Conservation (phyloP, 2,797 vertebrate genomes). For the Phalloptychus januarius region DNA sequence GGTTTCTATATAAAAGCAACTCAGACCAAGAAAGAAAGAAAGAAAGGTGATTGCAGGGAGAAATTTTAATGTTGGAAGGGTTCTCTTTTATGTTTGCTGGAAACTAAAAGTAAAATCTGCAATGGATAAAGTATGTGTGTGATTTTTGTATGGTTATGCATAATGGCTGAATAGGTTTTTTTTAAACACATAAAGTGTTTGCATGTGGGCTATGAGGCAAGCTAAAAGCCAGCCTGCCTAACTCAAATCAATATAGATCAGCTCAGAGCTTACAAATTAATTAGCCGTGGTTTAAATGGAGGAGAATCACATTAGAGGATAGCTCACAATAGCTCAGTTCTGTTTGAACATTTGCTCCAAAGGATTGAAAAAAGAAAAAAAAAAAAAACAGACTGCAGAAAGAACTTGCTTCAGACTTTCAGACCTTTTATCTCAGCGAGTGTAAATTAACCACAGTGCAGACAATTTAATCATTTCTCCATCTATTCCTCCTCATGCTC, state of each 20-base stretch:
- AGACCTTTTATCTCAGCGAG: constrained; percentile 34
- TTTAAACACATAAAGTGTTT: constrained; percentile 70
- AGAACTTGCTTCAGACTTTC: constrained; percentile 32
- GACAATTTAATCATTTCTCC: constrained; percentile 34
- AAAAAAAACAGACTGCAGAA: constrained; percentile 13
- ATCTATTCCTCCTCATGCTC: constrained; percentile 17
- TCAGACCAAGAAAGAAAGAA: constrained; percentile 25
- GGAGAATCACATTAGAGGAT: constrained; percentile 39
- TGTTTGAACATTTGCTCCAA: constrained; percentile 47
- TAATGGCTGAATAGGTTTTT: constrained; percentile 67
- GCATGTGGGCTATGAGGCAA: constrained; percentile 50
- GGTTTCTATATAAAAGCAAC: constrained; percentile 34
- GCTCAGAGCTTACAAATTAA: constrained; percentile 56
- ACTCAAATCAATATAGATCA: constrained; percentile 60
- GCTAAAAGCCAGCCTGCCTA: constrained; percentile 52
- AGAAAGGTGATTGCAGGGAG: constrained; percentile 30
- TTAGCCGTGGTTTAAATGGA: constrained; percentile 45
- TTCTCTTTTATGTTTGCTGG: constrained; percentile 45
- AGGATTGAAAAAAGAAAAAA: neutral
- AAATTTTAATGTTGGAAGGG: constrained; percentile 39
- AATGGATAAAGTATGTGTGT: constrained; percentile 32
- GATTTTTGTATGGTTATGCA: constrained; percentile 44
- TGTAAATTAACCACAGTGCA: constrained; percentile 47
- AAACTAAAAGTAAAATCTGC: constrained; percentile 41
- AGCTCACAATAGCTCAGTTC: constrained; percentile 30